A percentile compares a stretch with the other conserved stretches of the same genome.
Conservation (phyloP, 2,113 vertebrate species). For the Micronycteris hirsuta region DNA sequence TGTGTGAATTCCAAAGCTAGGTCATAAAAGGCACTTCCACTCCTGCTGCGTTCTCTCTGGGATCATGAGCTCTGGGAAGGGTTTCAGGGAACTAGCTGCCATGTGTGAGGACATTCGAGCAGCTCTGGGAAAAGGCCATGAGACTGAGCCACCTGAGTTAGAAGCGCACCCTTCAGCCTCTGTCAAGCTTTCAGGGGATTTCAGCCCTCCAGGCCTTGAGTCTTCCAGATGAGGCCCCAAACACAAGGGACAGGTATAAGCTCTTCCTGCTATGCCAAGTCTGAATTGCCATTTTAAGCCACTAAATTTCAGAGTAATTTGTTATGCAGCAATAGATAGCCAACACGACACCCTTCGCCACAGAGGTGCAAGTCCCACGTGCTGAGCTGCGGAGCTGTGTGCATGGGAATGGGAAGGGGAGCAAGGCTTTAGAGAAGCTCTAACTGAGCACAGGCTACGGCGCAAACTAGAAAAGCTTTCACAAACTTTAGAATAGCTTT, state of each 20-base stretch:
- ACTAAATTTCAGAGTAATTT: not conserved
- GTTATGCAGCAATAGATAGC: not conserved
- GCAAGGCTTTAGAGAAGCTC: not conserved
- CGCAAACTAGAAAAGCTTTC: not conserved
- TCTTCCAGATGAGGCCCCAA: not conserved
- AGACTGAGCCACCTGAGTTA: not conserved
- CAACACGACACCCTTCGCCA: not conserved
- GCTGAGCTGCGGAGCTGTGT: not conserved
- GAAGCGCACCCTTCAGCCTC: not conserved
- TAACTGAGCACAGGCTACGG: not conserved
- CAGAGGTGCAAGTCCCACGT: not conserved
- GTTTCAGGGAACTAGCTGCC: not conserved
- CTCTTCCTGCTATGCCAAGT: rapidly evolving
- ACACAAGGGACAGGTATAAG: not conserved
- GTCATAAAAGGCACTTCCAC: not conserved
- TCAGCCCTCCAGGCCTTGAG: not conserved
- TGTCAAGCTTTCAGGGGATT: not conserved
- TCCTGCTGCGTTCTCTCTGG: not conserved
- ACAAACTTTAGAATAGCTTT: not conserved
- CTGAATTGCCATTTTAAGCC: not conserved
- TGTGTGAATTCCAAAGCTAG: not conserved
- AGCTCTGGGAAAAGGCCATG: not conserved
- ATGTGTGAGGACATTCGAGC: not conserved
- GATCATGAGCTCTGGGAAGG: not conserved
- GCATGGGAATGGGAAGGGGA: not conserved